These are phyloP conservation scores for Drosophila repletoides DNA, from an alignment of 1,140 invertebrate genomes.

Conservation along the genomic window DNA sequence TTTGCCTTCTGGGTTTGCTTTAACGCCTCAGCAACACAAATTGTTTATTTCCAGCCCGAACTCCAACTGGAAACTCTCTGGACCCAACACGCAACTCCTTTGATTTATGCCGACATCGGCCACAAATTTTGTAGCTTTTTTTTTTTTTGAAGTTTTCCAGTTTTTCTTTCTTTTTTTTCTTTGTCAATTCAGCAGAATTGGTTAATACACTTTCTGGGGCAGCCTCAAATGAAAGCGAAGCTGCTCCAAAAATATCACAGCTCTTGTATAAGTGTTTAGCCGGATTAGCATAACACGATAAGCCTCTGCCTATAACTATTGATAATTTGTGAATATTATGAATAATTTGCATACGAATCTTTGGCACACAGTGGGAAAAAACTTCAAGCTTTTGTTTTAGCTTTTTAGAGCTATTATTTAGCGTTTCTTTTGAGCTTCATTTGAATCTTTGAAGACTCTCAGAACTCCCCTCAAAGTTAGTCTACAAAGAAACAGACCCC, in stretches of 20 bases:
- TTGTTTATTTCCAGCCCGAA: constrained; percentile 50
- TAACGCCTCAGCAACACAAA: constrained; percentile 46
- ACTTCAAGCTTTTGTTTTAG: too few relatives aligned
- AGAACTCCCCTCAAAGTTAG: too few relatives aligned
- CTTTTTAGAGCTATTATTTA: too few relatives aligned
- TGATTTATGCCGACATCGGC: constrained; percentile 50
- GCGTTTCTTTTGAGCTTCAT: too few relatives aligned
- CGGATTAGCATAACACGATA: constrained; percentile 46
- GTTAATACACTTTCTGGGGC: constrained; percentile 18
- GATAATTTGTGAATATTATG: constrained; percentile 17
- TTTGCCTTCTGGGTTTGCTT: constrained; percentile 45
- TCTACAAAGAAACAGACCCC: too few relatives aligned
- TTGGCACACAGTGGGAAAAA: too few relatives aligned
- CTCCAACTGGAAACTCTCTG: constrained; percentile 21
- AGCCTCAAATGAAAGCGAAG: constrained; percentile 31
- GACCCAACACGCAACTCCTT: constrained; percentile 49
- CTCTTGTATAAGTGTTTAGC: constrained; percentile 12
- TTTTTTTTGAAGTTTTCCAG: constrained; percentile 12
- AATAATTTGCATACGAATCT: neutral
- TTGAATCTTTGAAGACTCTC: too few relatives aligned
- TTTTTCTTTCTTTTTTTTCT: constrained; percentile 9
- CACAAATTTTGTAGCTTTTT: neutral
- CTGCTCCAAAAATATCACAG: neutral
- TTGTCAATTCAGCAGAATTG: constrained; percentile 31
- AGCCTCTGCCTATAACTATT: neutral